Evolutionary conservation across 1,140 invertebrate genomes (phyloP).

Genomic region (Bombus huntii): DNA sequence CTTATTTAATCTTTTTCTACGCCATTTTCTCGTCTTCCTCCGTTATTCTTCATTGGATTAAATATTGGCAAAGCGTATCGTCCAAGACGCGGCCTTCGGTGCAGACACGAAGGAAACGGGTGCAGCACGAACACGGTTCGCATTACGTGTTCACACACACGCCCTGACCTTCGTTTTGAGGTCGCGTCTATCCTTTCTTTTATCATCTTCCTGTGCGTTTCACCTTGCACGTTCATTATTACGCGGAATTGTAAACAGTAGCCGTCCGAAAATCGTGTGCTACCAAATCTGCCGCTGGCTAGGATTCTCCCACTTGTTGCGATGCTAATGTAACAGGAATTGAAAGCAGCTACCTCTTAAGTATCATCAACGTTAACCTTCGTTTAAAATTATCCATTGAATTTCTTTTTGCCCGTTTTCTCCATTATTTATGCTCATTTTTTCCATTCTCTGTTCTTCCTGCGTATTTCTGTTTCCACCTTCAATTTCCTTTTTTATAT

Average conservation of each 20-base stretch:
- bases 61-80: background rate
- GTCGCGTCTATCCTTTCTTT: slow-evolving; percentile 13
- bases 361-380: background rate
- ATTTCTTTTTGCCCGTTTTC: background rate
- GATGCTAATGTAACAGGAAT: background rate
- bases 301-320: slow-evolving; percentile 7
- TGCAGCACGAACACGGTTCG: slow-evolving; percentile 12
- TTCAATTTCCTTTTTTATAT: background rate
- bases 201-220: background rate
- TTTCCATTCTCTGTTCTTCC: background rate
- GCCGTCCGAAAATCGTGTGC: background rate
- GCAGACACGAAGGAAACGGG: slow-evolving; percentile 34
- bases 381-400: background rate
- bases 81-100: slow-evolving; percentile 29
- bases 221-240: slow-evolving; percentile 15
- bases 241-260: slow-evolving; percentile 8
- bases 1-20: background rate
- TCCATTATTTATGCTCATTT: background rate
- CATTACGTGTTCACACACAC: slow-evolving; percentile 43
- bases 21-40: background rate
- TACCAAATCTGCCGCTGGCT: background rate
- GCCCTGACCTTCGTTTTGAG: slow-evolving; percentile 42
- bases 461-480: background rate
- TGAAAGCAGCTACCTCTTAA: background rate
- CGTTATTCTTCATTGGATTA: background rate